Conservation (phyloP, 1,140 invertebrate genomes). For the Sitobion miscanthi region DNA sequence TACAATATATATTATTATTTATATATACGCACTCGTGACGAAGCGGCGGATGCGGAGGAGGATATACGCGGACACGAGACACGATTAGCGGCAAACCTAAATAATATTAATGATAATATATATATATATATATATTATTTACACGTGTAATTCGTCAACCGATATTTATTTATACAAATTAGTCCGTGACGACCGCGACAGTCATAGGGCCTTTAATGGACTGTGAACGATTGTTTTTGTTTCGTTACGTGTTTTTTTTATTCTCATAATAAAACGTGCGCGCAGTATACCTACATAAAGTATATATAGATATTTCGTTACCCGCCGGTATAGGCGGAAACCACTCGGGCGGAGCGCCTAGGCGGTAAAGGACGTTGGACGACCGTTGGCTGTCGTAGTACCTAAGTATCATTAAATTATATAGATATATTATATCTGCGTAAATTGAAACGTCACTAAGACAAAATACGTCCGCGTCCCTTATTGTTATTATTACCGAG, state of each 20-base stretch:
- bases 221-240: conserved; percentile 45
- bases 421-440: neutral
- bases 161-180: conserved; percentile 51
- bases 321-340: neutral
- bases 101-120: neutral
- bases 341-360: conserved; percentile 17
- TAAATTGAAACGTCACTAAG: neutral
- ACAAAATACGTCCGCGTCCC: neutral
- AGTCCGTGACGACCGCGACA: conserved; percentile 10
- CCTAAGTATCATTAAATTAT: too few species aligned
- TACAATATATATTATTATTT: neutral
- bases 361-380: neutral
- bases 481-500: neutral
- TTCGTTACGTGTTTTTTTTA: neutral
- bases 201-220: neutral
- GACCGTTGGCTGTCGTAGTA: neutral
- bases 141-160: conserved; percentile 21
- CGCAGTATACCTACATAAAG: neutral
- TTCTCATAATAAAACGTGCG: neutral
- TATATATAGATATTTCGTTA: neutral
- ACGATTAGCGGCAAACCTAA: conserved; percentile 12
- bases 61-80: conserved; percentile 22
- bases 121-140: neutral
- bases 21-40: neutral
- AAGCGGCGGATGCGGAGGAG: neutral